Conservation (phyloP, 2,113 vertebrate genomes). For the Hoplias malabaricus region DNA sequence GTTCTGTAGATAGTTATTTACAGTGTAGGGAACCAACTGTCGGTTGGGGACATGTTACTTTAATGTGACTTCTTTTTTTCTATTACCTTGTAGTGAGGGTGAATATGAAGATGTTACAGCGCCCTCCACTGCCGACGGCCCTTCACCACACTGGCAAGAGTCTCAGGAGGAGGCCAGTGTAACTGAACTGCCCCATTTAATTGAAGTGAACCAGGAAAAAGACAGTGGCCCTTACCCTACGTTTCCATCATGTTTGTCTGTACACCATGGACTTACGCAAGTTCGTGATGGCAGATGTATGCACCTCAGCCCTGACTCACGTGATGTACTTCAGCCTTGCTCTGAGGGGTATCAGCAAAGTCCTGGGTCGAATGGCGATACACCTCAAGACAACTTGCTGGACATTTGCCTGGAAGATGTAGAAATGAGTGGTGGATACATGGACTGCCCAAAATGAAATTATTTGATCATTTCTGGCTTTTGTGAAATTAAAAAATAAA, state of each 20-base stretch:
- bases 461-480: neutral
- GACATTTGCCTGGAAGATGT: neutral
- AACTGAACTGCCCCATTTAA: neutral
- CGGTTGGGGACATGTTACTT: too few relatives aligned
- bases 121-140: neutral
- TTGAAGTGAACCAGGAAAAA: neutral
- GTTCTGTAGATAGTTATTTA: too few relatives aligned
- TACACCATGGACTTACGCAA: neutral
- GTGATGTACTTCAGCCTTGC: slow-evolving; percentile 8
- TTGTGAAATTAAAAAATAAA: too few relatives aligned
- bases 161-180: neutral
- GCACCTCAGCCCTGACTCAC: neutral
- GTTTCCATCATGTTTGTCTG: slow-evolving; percentile 2
- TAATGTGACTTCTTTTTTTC: neutral
- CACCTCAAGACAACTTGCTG: neutral
- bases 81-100: neutral
- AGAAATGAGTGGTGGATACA: slow-evolving; percentile 18
- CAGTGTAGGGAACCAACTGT: too few relatives aligned
- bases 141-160: neutral
- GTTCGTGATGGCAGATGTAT: neutral
- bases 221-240: neutral
- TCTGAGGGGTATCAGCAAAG: slow-evolving; percentile 34
- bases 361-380: neutral
- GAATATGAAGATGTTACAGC: neutral
- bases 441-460: neutral